phyloP scores from a whole-genome alignment of 2,888 invertebrate species.

The Cerceris ruficornis region DNA sequence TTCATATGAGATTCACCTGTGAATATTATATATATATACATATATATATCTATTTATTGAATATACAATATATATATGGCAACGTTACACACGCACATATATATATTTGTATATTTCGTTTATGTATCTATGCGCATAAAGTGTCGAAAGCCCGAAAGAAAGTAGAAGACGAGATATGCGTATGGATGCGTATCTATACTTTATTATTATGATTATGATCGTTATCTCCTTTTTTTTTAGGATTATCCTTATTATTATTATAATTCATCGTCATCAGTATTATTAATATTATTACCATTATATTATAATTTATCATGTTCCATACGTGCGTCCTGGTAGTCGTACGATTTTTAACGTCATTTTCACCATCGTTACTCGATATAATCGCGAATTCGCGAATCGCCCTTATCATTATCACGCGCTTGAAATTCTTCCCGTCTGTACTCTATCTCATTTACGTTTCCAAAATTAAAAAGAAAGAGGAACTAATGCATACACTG shows the following conservation, averaged over 20 bases:
- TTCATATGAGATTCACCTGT: constrained; percentile 81
- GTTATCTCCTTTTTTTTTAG: constrained; percentile 20
- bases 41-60: constrained; percentile 62
- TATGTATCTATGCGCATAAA: constrained; percentile 40
- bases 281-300: too few species aligned
- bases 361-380: constrained; percentile 53
- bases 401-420: constrained; percentile 34
- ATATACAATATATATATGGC: constrained; percentile 42
- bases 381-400: constrained; percentile 61
- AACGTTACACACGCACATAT: constrained; percentile 54
- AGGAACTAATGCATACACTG: background rate
- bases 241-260: constrained; percentile 2
- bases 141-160: background rate
- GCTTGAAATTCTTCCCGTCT: too few species aligned
- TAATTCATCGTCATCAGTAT: background rate
- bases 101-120: constrained; percentile 53
- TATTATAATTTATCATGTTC: constrained; percentile 71
- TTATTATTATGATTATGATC: constrained; percentile 40
- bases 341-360: constrained; percentile 60
- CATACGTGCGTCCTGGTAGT: constrained; percentile 73
- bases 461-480: too few species aligned
- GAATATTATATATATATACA: constrained; percentile 70
- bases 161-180: constrained; percentile 9
- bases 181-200: constrained; percentile 48
- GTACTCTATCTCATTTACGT: too few species aligned